Conservation (phyloP, 2,888 invertebrate species). For the Napeogenes sylphis region DNA sequence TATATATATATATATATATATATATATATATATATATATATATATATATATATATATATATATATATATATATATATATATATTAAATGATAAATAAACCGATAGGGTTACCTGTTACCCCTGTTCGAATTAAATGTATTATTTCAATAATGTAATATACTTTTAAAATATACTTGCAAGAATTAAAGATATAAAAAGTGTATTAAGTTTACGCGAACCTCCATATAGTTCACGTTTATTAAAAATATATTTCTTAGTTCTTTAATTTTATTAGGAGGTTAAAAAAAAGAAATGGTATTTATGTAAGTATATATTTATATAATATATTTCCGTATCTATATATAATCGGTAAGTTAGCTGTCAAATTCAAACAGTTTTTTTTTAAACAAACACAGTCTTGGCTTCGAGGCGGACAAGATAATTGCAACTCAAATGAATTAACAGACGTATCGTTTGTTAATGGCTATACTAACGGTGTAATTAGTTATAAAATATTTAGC, state of each 20-base stretch:
- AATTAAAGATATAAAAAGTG: too few relatives aligned
- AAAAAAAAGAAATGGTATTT: neutral
- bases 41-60: too few relatives aligned
- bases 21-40: too few relatives aligned
- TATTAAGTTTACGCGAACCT: too few relatives aligned
- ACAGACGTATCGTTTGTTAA: conserved; percentile 66
- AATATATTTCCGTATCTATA: conserved; percentile 9
- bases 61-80: too few relatives aligned
- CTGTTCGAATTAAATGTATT: too few relatives aligned
- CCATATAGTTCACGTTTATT: too few relatives aligned
- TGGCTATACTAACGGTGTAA: conserved; percentile 44
- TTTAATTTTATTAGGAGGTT: neutral
- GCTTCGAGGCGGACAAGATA: conserved; percentile 63
- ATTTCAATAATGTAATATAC: too few relatives aligned
- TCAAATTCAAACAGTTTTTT: conserved; percentile 39
- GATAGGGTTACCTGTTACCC: too few relatives aligned
- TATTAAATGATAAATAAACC: too few relatives aligned
- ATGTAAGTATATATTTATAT: neutral
- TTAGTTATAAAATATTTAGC: conserved; percentile 29
- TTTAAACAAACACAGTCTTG: conserved; percentile 47
- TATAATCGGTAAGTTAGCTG: conserved; percentile 41
- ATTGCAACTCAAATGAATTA: conserved; percentile 73
- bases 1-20: too few relatives aligned
- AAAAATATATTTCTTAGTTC: neutral
- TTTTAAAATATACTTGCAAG: too few relatives aligned